Evolutionary conservation across 2,888 invertebrate species (phyloP).

Genomic region (Rotaria magnacalcarata): DNA sequence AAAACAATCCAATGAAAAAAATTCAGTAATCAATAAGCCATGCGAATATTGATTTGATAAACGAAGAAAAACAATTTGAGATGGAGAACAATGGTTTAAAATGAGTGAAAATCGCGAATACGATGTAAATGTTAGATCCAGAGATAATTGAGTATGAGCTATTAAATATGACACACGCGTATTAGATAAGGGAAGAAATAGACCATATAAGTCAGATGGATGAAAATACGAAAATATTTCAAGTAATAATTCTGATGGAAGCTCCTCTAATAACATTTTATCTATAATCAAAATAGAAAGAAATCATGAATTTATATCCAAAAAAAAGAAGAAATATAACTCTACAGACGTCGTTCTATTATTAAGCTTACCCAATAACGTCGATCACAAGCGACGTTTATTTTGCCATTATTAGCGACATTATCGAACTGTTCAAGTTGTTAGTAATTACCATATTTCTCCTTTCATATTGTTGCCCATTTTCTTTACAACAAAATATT

Average conservation of each 20-base stretch:
- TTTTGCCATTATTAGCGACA: too few relatives aligned
- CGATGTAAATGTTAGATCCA: neutral
- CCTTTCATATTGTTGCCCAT: too few relatives aligned
- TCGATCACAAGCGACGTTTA: too few relatives aligned
- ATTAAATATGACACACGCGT: neutral
- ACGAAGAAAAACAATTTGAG: neutral
- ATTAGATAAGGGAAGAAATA: neutral
- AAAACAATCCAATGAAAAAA: neutral
- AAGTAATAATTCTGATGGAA: neutral
- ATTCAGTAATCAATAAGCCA: neutral
- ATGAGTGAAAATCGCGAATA: neutral
- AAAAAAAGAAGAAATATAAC: too few relatives aligned
- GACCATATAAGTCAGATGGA: neutral
- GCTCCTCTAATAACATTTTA: neutral
- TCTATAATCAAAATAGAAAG: neutral
- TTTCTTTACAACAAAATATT: too few relatives aligned
- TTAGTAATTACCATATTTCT: too few relatives aligned
- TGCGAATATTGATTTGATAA: constrained; percentile 16
- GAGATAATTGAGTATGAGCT: neutral
- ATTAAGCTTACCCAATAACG: too few relatives aligned
- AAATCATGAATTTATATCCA: too few relatives aligned
- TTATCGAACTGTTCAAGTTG: too few relatives aligned
- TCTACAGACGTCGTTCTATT: too few relatives aligned
- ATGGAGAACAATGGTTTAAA: neutral
- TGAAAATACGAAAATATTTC: neutral